Conservation (phyloP, 2,888 invertebrate species). For the Nomada ruficornis region DNA sequence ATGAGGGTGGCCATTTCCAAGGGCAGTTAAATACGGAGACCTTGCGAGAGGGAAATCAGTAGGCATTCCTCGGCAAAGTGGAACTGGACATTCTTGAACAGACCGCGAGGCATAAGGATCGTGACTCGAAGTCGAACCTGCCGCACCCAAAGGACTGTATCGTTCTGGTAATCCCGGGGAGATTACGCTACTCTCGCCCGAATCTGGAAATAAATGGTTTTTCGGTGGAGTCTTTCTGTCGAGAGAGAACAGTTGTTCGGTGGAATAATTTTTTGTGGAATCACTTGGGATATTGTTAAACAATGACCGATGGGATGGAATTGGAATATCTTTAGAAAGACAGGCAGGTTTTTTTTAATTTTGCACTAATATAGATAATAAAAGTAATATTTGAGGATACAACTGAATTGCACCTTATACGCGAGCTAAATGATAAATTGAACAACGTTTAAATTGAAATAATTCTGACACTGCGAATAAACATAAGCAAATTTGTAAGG, state of each 20-base stretch:
- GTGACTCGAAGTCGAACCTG: constrained; percentile 80
- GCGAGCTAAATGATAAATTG: no score
- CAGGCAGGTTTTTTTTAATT: not conserved
- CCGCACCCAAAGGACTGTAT: constrained; percentile 81
- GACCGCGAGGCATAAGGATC: constrained; percentile 81
- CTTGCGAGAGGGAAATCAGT: constrained; percentile 80
- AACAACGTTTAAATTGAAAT: no score
- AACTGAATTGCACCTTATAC: no score
- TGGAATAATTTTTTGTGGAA: not conserved
- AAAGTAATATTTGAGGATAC: no score
- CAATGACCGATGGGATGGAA: not conserved
- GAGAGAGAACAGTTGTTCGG: not conserved
- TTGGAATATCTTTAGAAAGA: not conserved
- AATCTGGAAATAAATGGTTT: constrained; percentile 75
- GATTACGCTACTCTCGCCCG: constrained; percentile 82
- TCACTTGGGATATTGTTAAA: not conserved
- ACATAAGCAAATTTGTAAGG: no score
- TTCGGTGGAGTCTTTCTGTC: constrained; percentile 10
- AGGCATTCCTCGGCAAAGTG: constrained; percentile 81
- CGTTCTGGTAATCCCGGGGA: constrained; percentile 83
- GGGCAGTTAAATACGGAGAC: constrained; percentile 81
- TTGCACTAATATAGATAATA: no score
- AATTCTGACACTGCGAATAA: no score
- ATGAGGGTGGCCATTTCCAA: constrained; percentile 82
- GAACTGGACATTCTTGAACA: constrained; percentile 82